A percentile compares a stretch with the other conserved stretches of the same genome.
Conservation (phyloP, 2,113 vertebrate genomes). For the Ondatra zibethicus region DNA sequence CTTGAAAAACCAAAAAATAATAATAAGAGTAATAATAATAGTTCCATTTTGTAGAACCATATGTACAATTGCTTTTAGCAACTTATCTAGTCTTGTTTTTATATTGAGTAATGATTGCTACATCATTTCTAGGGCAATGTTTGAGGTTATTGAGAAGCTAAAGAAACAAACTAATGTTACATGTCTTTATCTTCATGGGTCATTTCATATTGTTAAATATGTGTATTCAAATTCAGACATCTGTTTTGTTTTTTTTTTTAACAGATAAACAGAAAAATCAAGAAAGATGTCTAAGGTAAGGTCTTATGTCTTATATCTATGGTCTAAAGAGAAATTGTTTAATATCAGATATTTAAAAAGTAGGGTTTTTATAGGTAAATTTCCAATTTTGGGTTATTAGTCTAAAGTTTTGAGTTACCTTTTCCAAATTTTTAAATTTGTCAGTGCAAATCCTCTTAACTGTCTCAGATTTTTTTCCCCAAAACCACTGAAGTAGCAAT, state of each 20-base stretch:
- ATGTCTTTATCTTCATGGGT: background rate
- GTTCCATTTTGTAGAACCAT: background rate
- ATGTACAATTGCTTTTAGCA: background rate
- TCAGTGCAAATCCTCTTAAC: background rate
- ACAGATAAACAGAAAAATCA: conserved; percentile 74
- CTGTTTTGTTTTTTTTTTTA: conserved; percentile 20
- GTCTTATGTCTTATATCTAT: background rate
- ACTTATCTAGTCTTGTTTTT: background rate
- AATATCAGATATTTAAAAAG: background rate
- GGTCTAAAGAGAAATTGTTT: background rate
- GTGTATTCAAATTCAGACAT: rapidly evolving
- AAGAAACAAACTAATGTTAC: background rate
- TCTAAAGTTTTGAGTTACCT: background rate
- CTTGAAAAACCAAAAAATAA: too few species aligned
- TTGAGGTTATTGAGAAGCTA: conserved; percentile 20
- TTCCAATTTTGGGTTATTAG: background rate
- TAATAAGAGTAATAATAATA: too few species aligned
- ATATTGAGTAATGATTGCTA: background rate
- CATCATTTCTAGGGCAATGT: background rate
- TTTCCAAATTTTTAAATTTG: conserved; percentile 1
- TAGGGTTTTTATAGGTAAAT: background rate
- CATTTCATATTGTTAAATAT: conserved; percentile 41
- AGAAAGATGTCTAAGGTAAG: conserved; percentile 89
- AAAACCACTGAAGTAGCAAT: conserved; percentile 6
- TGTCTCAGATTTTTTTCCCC: background rate